These are phyloP conservation scores for Phyllostomus discolor DNA, from an alignment of 2,113 vertebrate genomes.

Conservation along the genomic window DNA sequence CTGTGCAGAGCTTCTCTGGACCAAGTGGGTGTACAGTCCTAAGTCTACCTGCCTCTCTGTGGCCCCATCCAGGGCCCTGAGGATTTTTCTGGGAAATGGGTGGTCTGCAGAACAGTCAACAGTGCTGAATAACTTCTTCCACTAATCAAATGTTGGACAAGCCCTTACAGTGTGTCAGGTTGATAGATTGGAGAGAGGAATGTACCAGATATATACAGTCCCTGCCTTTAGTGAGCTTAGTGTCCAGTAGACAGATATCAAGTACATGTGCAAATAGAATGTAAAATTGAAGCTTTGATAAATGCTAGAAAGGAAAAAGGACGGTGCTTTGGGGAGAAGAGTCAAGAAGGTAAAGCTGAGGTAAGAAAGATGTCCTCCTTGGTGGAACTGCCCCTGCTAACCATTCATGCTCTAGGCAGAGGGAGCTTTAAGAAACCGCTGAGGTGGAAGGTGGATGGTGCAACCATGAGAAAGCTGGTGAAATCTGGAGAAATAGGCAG, in stretches of 20 bases:
- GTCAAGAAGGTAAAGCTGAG: neutral
- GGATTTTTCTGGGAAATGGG: neutral
- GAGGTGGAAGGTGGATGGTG: neutral
- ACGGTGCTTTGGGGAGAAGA: neutral
- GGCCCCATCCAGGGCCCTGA: neutral
- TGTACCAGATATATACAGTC: neutral
- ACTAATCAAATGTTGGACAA: neutral
- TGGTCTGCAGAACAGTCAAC: neutral
- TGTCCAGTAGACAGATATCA: neutral
- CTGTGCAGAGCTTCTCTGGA: neutral
- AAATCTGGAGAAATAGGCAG: neutral
- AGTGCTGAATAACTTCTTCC: neutral
- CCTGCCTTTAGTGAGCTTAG: neutral
- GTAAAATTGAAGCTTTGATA: neutral
- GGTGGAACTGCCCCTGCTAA: neutral
- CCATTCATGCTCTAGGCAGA: neutral
- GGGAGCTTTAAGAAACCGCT: neutral
- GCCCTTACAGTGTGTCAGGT: neutral
- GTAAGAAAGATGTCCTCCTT: neutral
- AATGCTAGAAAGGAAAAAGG: neutral
- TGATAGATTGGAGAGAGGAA: neutral
- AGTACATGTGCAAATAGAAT: neutral
- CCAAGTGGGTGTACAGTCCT: neutral
- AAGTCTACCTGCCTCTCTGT: neutral
- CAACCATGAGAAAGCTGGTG: neutral